phyloP scores from a whole-genome alignment of 2,113 vertebrate genomes.

The Sorex fumeus region DNA sequence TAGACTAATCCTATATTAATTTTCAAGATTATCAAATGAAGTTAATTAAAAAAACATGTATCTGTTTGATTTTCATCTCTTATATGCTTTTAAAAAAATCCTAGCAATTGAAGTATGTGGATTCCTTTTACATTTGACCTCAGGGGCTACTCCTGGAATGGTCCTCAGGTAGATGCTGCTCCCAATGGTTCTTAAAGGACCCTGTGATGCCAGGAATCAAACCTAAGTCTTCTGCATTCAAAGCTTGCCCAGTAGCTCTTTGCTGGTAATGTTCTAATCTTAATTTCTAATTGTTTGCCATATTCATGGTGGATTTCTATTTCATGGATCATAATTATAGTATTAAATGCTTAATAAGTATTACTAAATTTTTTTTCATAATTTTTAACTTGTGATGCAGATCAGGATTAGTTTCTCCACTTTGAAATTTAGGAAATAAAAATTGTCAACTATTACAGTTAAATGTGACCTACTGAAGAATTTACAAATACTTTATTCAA shows the following conservation, averaged over 20 bases:
- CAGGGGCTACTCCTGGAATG: too few species aligned
- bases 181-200: too few species aligned
- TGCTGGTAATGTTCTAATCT: conserved; percentile 1
- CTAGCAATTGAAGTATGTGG: conserved; percentile 26
- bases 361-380: conserved; percentile 62
- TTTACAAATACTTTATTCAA: neutral
- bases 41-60: neutral
- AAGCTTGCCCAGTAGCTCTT: too few species aligned
- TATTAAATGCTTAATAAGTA: conserved; percentile 53
- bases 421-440: conserved; percentile 29
- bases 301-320: conserved; percentile 10
- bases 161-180: too few species aligned
- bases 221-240: too few species aligned
- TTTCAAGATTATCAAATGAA: conserved; percentile 44
- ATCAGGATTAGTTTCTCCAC: conserved; percentile 41
- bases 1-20: neutral
- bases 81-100: too few species aligned
- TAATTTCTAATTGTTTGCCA: conserved; percentile 47
- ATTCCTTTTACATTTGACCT: too few species aligned
- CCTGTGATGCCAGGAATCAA: too few species aligned
- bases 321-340: conserved; percentile 62
- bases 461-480: conserved; percentile 54
- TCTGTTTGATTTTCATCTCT: conserved; percentile 50
- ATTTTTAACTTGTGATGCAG: conserved; percentile 45
- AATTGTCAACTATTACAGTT: neutral